phyloP scores from a whole-genome alignment of 35 echinoderm and acorn worm genomes.

The Heliocidaris erythrogramma region DNA sequence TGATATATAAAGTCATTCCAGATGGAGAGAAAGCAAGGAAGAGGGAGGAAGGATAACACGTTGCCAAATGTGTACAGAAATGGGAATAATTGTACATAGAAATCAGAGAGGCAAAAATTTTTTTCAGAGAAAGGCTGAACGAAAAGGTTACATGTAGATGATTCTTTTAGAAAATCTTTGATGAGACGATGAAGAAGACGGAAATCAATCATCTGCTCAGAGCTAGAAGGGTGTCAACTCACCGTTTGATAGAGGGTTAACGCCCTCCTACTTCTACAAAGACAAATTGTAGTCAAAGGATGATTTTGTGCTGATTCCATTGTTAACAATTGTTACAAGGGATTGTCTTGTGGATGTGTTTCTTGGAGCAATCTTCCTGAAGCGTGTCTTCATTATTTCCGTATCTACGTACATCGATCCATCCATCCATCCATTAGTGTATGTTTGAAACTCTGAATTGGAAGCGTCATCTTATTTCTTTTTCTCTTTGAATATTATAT shows the following conservation, averaged over 20 bases:
- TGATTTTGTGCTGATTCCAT: too few relatives aligned
- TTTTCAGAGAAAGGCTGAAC: background rate
- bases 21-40: background rate
- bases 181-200: background rate
- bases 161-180: background rate
- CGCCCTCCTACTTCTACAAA: too few relatives aligned
- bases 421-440: too few relatives aligned
- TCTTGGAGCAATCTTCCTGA: too few relatives aligned
- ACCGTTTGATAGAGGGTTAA: background rate
- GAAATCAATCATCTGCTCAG: background rate
- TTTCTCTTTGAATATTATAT: too few relatives aligned
- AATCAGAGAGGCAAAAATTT: background rate
- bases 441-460: too few relatives aligned
- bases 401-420: too few relatives aligned
- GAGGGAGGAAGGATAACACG: background rate
- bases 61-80: background rate
- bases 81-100: background rate
- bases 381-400: too few relatives aligned
- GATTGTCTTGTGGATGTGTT: too few relatives aligned
- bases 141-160: background rate
- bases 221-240: background rate
- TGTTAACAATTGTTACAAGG: too few relatives aligned
- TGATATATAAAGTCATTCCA: background rate
- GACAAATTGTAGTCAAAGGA: too few relatives aligned
- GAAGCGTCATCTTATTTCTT: too few relatives aligned